Evolutionary conservation across 2,888 invertebrate species (phyloP).

Genomic region (Hydriomena furcata): DNA sequence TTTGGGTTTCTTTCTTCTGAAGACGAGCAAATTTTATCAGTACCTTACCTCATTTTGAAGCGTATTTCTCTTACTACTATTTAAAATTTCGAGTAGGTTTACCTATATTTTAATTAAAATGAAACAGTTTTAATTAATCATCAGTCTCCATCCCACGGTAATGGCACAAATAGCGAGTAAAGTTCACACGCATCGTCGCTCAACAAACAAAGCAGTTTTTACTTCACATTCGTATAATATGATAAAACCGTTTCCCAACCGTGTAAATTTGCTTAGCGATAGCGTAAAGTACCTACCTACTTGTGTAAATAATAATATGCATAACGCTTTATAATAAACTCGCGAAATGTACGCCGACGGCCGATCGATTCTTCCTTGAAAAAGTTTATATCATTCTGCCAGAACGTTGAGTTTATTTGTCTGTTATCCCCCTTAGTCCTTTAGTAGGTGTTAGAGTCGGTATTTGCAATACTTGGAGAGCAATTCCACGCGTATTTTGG

Average conservation of each 20-base stretch:
- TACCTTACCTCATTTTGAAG: no score
- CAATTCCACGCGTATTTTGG: conserved; percentile 23
- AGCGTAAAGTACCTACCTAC: conserved; percentile 44
- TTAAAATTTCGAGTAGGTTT: no score
- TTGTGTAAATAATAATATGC: conserved; percentile 53
- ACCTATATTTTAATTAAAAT: neutral
- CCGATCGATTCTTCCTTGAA: neutral
- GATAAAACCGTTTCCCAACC: conserved; percentile 55
- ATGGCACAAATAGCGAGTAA: conserved; percentile 42
- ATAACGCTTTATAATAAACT: no score
- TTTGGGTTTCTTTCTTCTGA: no score
- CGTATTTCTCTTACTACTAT: no score
- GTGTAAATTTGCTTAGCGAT: conserved; percentile 62
- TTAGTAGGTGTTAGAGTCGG: no score
- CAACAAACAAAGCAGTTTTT: conserved; percentile 60
- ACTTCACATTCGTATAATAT: conserved; percentile 54
- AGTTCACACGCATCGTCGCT: conserved; percentile 67
- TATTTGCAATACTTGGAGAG: neutral
- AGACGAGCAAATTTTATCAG: no score
- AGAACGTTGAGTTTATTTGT: no score
- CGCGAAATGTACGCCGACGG: neutral
- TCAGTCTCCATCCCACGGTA: conserved; percentile 34
- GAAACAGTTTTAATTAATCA: neutral
- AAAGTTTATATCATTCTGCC: no score
- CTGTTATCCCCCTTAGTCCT: no score